Percentiles rank a stretch among this genome's conserved stretches.
Conservation (phyloP, 2,888 invertebrate species). For the Pomacea canaliculata region DNA sequence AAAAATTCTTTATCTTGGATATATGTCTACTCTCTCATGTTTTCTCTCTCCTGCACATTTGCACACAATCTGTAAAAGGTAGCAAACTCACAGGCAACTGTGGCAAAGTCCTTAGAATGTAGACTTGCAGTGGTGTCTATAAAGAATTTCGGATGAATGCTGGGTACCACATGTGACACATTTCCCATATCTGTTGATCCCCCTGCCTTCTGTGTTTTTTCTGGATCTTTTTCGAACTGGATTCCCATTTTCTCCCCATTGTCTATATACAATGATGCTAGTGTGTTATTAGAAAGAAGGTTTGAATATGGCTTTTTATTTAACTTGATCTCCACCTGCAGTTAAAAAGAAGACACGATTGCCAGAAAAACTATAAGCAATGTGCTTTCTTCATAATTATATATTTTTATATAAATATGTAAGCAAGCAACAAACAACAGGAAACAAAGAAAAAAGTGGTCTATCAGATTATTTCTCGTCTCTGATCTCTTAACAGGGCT, state of each 20-base stretch:
- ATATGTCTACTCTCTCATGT: too few relatives aligned
- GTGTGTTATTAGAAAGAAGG: conserved; percentile 56
- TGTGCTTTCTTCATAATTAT: too few relatives aligned
- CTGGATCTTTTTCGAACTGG: conserved; percentile 41
- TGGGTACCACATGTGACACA: conserved; percentile 64
- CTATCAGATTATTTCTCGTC: too few relatives aligned
- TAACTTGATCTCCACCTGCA: conserved; percentile 48
- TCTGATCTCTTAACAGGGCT: too few relatives aligned
- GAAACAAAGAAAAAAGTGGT: too few relatives aligned
- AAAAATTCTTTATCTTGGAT: too few relatives aligned
- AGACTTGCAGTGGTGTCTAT: conserved; percentile 53
- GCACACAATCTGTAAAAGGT: too few relatives aligned
- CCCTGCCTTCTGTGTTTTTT: conserved; percentile 42
- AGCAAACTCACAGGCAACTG: conserved; percentile 47
- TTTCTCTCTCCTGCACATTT: too few relatives aligned
- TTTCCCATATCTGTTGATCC: conserved; percentile 68
- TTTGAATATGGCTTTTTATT: conserved; percentile 48
- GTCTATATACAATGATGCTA: conserved; percentile 52
- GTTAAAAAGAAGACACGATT: not conserved
- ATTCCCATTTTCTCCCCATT: conserved; percentile 54
- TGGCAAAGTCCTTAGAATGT: conserved; percentile 57
- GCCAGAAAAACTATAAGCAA: too few relatives aligned
- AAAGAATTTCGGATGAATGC: conserved; percentile 60
- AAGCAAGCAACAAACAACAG: too few relatives aligned
- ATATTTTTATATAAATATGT: too few relatives aligned